phyloP scores from a whole-genome alignment of 92 coral and sea anemone genomes.

The Anthopleura xanthogrammica region DNA sequence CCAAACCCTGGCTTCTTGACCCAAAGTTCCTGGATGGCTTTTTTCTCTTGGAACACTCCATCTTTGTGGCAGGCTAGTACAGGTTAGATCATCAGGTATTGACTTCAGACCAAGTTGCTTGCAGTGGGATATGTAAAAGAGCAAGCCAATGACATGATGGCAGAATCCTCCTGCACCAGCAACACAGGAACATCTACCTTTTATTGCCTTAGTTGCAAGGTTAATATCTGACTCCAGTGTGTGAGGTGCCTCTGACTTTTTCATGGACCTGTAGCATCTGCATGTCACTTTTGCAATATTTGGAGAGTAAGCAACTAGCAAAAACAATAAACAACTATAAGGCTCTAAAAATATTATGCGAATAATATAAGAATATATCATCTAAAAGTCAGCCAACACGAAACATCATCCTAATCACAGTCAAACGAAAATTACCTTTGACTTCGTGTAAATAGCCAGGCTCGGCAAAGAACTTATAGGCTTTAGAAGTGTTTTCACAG shows the following conservation, averaged over 20 bases:
- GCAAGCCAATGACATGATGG: slow-evolving; percentile 45
- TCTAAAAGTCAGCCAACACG: slow-evolving; percentile 2
- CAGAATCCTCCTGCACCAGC: slow-evolving; percentile 52
- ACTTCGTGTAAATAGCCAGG: no score
- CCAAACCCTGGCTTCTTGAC: slow-evolving; percentile 55
- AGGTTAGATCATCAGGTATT: slow-evolving; percentile 55
- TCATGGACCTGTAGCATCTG: slow-evolving; percentile 50
- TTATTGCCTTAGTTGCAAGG: background rate
- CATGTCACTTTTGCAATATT: slow-evolving; percentile 22
- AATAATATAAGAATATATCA: background rate
- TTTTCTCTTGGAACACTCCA: slow-evolving; percentile 59
- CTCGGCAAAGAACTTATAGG: no score
- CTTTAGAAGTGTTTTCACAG: no score
- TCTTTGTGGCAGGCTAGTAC: slow-evolving; percentile 48
- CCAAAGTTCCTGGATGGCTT: slow-evolving; percentile 20
- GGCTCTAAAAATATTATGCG: background rate
- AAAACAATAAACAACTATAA: slow-evolving; percentile 8
- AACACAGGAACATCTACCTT: slow-evolving; percentile 45
- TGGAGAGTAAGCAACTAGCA: slow-evolving; percentile 14
- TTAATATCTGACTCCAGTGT: slow-evolving; percentile 4
- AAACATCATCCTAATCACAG: background rate
- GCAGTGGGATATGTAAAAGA: slow-evolving; percentile 42
- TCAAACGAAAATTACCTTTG: no score
- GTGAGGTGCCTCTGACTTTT: slow-evolving; percentile 50
- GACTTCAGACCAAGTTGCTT: slow-evolving; percentile 45